Percentiles rank a stretch among this genome's conserved stretches.
Conservation (phyloP, 1,140 invertebrate genomes). For the Rhopalosiphum padi region DNA sequence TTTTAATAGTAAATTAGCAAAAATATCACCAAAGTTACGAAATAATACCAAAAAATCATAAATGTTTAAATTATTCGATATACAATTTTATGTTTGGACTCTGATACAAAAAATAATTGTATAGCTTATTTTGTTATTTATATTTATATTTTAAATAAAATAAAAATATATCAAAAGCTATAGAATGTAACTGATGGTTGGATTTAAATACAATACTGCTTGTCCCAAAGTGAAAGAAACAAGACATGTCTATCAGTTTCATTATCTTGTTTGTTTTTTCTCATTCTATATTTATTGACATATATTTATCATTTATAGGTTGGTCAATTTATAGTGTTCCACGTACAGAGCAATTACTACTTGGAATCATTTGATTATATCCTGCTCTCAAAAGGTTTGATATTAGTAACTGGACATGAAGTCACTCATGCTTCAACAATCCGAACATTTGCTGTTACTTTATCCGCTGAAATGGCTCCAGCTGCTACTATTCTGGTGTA, state of each 20-base stretch:
- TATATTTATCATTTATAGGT: conserved; percentile 68
- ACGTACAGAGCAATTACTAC: conserved; percentile 90
- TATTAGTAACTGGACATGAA: conserved; percentile 76
- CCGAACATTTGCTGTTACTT: conserved; percentile 85
- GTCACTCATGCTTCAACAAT: conserved; percentile 73
- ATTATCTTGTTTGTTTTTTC: not conserved
- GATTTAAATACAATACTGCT: too few relatives aligned
- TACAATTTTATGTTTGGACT: too few relatives aligned
- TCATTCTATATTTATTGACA: not conserved
- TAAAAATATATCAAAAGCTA: too few relatives aligned
- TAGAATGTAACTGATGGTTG: too few relatives aligned
- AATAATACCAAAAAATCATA: too few relatives aligned
- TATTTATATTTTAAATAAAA: too few relatives aligned
- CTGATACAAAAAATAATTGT: too few relatives aligned
- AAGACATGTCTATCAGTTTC: not conserved
- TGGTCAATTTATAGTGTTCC: conserved; percentile 93
- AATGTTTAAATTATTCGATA: too few relatives aligned
- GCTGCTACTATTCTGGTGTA: conserved; percentile 90
- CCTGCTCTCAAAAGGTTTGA: conserved; percentile 87
- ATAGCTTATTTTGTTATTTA: too few relatives aligned
- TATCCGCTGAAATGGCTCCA: conserved; percentile 94
- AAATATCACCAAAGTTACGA: too few relatives aligned
- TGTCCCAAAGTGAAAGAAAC: too few relatives aligned
- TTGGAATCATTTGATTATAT: conserved; percentile 90
- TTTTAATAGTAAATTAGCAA: too few relatives aligned